A percentile compares a stretch with the other conserved stretches of the same genome.
These are phyloP conservation scores for Sesia apiformis DNA, from an alignment of 2,888 invertebrate species.

Conservation along the genomic window DNA sequence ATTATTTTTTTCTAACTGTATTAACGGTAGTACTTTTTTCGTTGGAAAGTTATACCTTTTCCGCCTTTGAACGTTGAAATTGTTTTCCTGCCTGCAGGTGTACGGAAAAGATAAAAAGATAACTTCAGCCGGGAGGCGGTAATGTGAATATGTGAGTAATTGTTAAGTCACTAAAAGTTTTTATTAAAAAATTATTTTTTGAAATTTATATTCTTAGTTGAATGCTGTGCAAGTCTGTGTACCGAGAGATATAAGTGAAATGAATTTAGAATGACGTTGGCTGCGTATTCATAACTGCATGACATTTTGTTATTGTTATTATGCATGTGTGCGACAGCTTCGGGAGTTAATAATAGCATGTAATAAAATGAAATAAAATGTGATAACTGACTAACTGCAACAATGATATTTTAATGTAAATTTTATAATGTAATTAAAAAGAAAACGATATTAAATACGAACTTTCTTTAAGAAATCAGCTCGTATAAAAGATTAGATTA, in stretches of 20 bases:
- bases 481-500: too few species aligned
- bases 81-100: constrained; percentile 51
- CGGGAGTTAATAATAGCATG: too few species aligned
- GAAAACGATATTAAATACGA: too few species aligned
- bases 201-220: background rate
- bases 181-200: background rate
- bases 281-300: background rate
- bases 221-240: background rate
- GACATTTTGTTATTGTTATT: background rate
- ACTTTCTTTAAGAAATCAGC: too few species aligned
- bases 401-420: too few species aligned
- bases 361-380: too few species aligned
- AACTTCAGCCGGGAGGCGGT: constrained; percentile 38
- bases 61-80: constrained; percentile 12
- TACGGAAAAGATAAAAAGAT: constrained; percentile 62
- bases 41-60: background rate
- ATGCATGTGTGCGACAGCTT: too few species aligned
- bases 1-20: background rate
- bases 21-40: background rate
- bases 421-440: too few species aligned
- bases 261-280: background rate
- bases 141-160: constrained; percentile 42
- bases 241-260: background rate
- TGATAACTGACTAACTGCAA: too few species aligned
- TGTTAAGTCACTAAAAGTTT: background rate